Evolutionary conservation across 2,888 invertebrate genomes (phyloP).

Genomic region (Neoascia interrupta): DNA sequence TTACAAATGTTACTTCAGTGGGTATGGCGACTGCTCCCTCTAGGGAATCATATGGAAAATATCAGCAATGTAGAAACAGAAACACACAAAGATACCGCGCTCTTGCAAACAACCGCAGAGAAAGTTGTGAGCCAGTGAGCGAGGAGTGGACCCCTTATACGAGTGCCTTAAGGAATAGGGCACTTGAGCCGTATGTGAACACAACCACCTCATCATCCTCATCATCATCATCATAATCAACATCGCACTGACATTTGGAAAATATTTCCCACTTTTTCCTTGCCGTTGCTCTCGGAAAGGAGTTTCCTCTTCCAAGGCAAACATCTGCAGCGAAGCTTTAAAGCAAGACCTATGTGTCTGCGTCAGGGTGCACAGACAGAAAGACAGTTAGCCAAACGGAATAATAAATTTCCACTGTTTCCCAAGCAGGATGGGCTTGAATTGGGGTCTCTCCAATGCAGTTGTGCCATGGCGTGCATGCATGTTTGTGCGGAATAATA

Average conservation of each 20-base stretch:
- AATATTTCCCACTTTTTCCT: conserved; percentile 34
- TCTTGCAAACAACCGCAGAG: conserved; percentile 60
- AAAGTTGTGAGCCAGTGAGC: conserved; percentile 40
- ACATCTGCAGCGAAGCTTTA: conserved; percentile 54
- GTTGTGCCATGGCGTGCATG: conserved; percentile 54
- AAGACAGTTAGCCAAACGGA: conserved; percentile 69
- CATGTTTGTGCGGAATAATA: conserved; percentile 65
- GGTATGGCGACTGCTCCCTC: too few species aligned
- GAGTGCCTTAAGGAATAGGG: conserved; percentile 59
- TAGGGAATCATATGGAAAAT: conserved; percentile 34
- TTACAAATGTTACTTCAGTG: conserved; percentile 46
- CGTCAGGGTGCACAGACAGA: conserved; percentile 53
- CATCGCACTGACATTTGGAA: conserved; percentile 59
- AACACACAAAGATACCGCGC: neutral
- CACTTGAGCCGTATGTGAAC: conserved; percentile 28
- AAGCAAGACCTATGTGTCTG: conserved; percentile 65
- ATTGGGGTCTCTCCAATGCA: conserved; percentile 19
- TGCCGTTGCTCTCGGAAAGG: conserved; percentile 8
- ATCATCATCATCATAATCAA: conserved; percentile 52
- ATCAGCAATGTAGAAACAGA: conserved; percentile 37
- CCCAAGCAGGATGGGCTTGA: conserved; percentile 26
- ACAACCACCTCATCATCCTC: conserved; percentile 11
- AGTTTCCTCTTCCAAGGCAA: conserved; percentile 52
- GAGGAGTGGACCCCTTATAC: conserved; percentile 23
- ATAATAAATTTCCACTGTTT: conserved; percentile 66